A percentile compares a stretch with the other conserved stretches of the same genome.
Evolutionary conservation across 2,888 invertebrate species (phyloP).

Genomic region (Catocala fraxini): DNA sequence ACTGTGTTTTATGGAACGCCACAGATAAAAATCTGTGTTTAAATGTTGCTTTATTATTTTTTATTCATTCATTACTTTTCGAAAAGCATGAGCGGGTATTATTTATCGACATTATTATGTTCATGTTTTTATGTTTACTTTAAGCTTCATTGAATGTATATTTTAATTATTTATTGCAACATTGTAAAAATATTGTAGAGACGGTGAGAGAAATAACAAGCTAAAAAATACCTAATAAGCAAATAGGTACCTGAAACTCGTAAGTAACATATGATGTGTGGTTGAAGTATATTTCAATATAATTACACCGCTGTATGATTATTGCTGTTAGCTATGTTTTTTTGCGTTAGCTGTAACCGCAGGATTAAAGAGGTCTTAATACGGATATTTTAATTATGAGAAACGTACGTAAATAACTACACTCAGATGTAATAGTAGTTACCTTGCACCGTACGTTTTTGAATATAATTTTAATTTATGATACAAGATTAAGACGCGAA

Average conservation of each 20-base stretch:
- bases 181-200: not conserved
- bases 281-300: too few species aligned
- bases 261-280: not conserved
- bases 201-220: not conserved
- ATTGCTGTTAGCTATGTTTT: conserved; percentile 16
- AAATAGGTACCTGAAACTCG: not conserved
- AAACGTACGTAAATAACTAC: conserved; percentile 1
- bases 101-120: conserved; percentile 4
- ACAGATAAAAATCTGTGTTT: conserved; percentile 19
- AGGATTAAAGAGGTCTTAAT: conserved; percentile 15
- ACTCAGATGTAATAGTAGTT: too few species aligned
- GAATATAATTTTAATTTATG: too few species aligned
- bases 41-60: conserved; percentile 18
- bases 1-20: conserved; percentile 27
- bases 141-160: not conserved
- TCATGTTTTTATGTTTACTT: not conserved
- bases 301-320: not conserved
- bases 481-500: too few species aligned
- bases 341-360: conserved; percentile 29
- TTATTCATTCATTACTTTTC: conserved; percentile 18
- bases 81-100: conserved; percentile 9
- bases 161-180: not conserved
- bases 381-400: conserved; percentile 20
- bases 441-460: too few species aligned
- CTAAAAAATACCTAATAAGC: not conserved